A percentile compares a stretch with the other conserved stretches of the same genome.
Evolutionary conservation across 1,140 invertebrate species (phyloP).

Genomic region (Coenobita brevimanus): DNA sequence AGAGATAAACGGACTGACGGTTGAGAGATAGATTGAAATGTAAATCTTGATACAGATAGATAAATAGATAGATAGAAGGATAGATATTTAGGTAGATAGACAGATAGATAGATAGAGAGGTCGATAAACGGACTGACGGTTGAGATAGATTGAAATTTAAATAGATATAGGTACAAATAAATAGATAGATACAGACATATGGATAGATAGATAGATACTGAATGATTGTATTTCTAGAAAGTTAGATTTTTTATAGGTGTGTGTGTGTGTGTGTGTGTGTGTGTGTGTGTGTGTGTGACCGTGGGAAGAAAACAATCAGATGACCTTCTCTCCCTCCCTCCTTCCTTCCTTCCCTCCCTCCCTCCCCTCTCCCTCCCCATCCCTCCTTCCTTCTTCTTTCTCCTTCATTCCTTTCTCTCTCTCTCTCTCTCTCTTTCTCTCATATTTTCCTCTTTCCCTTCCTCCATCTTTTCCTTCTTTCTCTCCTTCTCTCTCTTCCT

Average conservation of each 20-base stretch:
- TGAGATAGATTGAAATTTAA: no score
- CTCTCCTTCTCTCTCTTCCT: background rate
- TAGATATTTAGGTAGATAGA: no score
- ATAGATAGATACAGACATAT: background rate
- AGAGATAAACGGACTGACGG: no score
- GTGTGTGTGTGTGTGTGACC: background rate
- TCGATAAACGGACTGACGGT: no score
- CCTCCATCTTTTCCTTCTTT: no score
- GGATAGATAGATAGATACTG: background rate
- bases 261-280: constrained; percentile 1
- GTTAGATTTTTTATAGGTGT: background rate
- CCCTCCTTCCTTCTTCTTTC: background rate
- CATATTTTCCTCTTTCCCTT: background rate
- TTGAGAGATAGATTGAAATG: no score
- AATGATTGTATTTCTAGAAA: no score
- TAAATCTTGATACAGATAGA: no score
- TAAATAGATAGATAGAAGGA: no score
- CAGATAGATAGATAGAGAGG: no score
- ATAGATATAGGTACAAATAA: background rate
- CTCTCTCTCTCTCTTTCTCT: background rate
- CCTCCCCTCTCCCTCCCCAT: background rate
- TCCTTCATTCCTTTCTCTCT: background rate
- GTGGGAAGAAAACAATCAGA: background rate
- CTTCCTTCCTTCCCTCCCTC: no score
- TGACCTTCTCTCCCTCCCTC: background rate